Base-by-base conservation (phyloP, 2,113 vertebrate genomes). In the Nibea coibor region DNA sequence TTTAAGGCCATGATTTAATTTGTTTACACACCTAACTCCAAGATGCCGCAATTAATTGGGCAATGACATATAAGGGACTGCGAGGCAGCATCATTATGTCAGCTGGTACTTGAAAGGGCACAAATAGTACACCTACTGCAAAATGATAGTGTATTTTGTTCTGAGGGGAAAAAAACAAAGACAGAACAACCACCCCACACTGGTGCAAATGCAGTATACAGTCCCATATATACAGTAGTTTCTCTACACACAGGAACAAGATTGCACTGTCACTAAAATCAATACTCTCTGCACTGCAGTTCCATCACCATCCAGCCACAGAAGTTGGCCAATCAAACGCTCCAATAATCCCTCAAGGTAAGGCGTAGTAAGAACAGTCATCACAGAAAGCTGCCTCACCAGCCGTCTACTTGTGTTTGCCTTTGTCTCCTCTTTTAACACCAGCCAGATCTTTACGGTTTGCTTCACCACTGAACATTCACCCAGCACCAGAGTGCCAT, bases 201-300 rank as follows among this genome's bases (percentile, higher is more conserved):
- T 2, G 16, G 24, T 28, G 72, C 10, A 58, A 53, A 71, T 39
- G 59, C 24, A 59, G 26, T 17, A 50, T 10, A 72, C 51, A 58
- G 22, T 35, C 17, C 31, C 47, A 26, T 48, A 47, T 72, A 62
- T n/a, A 35, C 31, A 35, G 28, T 28, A 61, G 71, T 50, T 72
- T 70, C 31, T 50, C 43, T 31, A 74, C 22, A 72, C 47, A 45
- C 20, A 66, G 19, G 80, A 76, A 88, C 53, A 56, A 6, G 7
- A 81, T 50, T 66, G 62, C 20, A 67, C 78, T 58, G 43, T 79
- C 81, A 75, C 78, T 62, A 17, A 62, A 89, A 89, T 89, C 87
- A 67, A 87, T 84, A 78, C 16, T 56, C 65, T 24, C 28, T 53
- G 45, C 68, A 66, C 64, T 80, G 70, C 47, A 75, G 26, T 64